These are phyloP conservation scores for Entelurus aequoreus DNA, from an alignment of 2,113 vertebrate species.

Conservation along the genomic window DNA sequence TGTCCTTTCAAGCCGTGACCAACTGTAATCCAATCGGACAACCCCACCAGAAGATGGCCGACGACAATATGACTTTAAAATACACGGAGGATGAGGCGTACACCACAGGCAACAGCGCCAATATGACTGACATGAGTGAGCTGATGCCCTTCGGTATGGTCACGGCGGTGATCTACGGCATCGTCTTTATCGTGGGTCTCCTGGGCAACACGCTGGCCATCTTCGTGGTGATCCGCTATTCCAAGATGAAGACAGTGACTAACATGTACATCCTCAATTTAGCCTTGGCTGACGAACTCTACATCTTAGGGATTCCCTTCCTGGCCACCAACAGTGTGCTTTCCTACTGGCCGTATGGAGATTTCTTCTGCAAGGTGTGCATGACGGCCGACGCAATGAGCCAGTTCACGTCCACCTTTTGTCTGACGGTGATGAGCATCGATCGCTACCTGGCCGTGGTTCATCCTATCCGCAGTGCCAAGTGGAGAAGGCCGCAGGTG, in stretches of 20 bases:
- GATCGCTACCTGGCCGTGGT: conserved; percentile 91
- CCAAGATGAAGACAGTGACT: conserved; percentile 91
- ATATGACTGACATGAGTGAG: fast-evolving
- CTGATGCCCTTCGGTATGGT: conserved; percentile 44
- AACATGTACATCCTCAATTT: conserved; percentile 95
- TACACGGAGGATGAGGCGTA: conserved; percentile 12
- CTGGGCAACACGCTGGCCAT: conserved; percentile 84
- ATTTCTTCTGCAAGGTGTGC: conserved; percentile 81
- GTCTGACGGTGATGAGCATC: conserved; percentile 89
- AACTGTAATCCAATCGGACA: conserved; percentile 1
- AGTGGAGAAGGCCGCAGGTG: conserved; percentile 79
- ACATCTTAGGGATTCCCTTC: conserved; percentile 88
- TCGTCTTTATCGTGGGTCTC: conserved; percentile 80
- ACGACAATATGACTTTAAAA: conserved; percentile 13
- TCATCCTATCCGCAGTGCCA: conserved; percentile 81
- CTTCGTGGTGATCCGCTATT: conserved; percentile 82
- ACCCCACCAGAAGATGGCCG: conserved; percentile 45
- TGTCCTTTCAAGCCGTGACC: not conserved
- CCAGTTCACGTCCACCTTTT: conserved; percentile 91
- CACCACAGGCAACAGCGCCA: not conserved
- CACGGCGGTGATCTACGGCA: conserved; percentile 76
- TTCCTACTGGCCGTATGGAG: conserved; percentile 87
- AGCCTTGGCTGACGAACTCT: conserved; percentile 84
- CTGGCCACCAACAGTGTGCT: conserved; percentile 81
- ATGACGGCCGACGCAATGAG: conserved; percentile 85